Base-by-base conservation (phyloP, 2,113 vertebrate genomes). In the Oplegnathus fasciatus region DNA sequence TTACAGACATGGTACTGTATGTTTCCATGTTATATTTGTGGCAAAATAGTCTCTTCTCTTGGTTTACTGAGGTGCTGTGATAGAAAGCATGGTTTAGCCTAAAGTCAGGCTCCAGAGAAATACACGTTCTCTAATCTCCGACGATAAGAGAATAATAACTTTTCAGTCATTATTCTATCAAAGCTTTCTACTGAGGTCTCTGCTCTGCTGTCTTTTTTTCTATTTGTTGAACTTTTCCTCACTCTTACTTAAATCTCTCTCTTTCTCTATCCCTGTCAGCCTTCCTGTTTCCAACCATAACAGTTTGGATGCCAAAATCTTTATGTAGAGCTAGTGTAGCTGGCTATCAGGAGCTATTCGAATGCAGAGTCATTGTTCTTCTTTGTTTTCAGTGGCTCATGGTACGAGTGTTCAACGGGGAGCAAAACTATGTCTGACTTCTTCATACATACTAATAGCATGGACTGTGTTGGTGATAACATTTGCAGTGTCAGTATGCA, bases 271-370 rank as follows among this genome's bases (percentile, higher is more conserved):
- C 28, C 7, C 58, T 6, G 28, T 71, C 57, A 64, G 81, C 57
- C n/a, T 44, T 64, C 14, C 60, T 66, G 60, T 66, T 64, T 66
- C 50, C 75, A 66, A 65, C 30, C 18, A 50, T 34, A 84, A 66
- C 68, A 72, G 30, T 73, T 66, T 24, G 17, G n/a, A 28, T 73
- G 68, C 68, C 68, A 73, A 65, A 37, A 73, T 13, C 50, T 48
- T 73, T 15, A 66, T 73, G 60, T 50, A 20, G 75, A 72, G 74
- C 22, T 54, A 20, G 18, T 55, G 78, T 46, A 22, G 40, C 22
- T 71, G 60, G 9, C 26, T 54, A 37, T 64, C 26, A 61, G 8
- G 17, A 42, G 34, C 7, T 28, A 6, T 48, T 50, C 10, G 28
- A 15, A 61, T 71, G 17, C 44, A 22, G 17, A 14, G 18, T 64